Evolutionary conservation across 2,113 vertebrate species (phyloP), one percentile per base, ranked within the genome.

Genomic region (Morone saxatilis): DNA sequence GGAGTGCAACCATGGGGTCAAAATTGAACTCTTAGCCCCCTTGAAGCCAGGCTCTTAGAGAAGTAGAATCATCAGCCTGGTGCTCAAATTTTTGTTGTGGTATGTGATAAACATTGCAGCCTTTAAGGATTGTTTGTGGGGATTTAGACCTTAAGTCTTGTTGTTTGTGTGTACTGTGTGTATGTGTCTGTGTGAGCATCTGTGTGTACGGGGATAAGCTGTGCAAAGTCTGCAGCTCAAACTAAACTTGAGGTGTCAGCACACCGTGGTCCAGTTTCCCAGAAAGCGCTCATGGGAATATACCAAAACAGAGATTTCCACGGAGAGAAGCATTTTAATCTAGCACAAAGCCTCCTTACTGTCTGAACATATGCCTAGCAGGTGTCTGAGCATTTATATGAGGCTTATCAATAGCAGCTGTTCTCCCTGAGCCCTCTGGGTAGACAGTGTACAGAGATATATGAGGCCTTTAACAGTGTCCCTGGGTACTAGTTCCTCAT

Each of bases 331-430:
- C 25, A 36, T 22, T 67, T 20, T 81, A 76, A 78, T 78, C 60
- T 43, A 60, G 74, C 61, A 81, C 60, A 62, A 56, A 65, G 25
- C 25, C 22, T 59, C 14, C 54, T 62, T 16, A 20, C 81, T 38
- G 56, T 68, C 59, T 83, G 45, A 81, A 38, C 56, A 51, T 67
- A 72, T 76, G 70, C 45, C 80, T 57, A 53, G 40, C 80, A 80
- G 80, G 71, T 76, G 81, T 56, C 71, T 68, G 43, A 84, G 31
- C 59, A 62, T 79, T 78, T 72, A 72, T 65, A 76, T 75, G 70
- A 81, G 63, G 83, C 84, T 84, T 76, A 78, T 85, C 76, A 66
- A 81, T 59, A 69, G 71, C 88, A 87, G 69, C 70, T 81, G 76
- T 80, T 86, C 73, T 68, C 72, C 51, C 68, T 53, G 48, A 69